A percentile compares a stretch with the other conserved stretches of the same genome.
phyloP scores from a whole-genome alignment of 1,140 invertebrate genomes.

The Melanaphis sacchari region DNA sequence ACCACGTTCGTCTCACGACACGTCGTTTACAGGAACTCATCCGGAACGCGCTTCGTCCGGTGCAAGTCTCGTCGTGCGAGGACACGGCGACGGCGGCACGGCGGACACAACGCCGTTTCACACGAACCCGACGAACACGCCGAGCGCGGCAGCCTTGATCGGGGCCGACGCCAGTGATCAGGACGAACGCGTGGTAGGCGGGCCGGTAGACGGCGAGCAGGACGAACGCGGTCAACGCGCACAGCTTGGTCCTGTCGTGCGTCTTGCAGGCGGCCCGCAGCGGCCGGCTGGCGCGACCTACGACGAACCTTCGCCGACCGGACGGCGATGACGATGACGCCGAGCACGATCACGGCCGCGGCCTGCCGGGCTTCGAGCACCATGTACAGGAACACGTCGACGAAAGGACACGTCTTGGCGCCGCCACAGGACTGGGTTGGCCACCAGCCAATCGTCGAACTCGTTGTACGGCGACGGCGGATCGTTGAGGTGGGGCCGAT shows the following conservation, averaged over 20 bases:
- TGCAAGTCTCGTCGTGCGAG: too few relatives aligned
- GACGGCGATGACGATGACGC: background rate
- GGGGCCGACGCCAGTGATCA: too few relatives aligned
- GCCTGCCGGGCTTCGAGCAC: background rate
- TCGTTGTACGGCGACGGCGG: background rate
- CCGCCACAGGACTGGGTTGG: too few relatives aligned
- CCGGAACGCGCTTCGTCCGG: too few relatives aligned
- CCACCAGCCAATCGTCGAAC: background rate
- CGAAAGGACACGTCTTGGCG: background rate
- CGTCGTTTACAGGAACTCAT: too few relatives aligned
- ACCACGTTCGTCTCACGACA: too few relatives aligned
- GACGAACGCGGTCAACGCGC: too few relatives aligned
- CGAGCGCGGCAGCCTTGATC: too few relatives aligned
- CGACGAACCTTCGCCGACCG: background rate
- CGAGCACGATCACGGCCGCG: background rate
- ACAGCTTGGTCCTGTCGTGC: background rate
- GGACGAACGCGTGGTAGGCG: too few relatives aligned
- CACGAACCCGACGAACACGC: rapidly evolving
- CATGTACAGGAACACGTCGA: background rate
- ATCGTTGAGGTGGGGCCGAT: background rate
- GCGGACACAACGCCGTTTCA: too few relatives aligned
- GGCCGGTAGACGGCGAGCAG: background rate
- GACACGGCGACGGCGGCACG: too few relatives aligned
- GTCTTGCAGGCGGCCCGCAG: background rate
- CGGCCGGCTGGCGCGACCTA: too few relatives aligned